Evolutionary conservation across 2,888 invertebrate genomes (phyloP).

Genomic region (Lottia scabra): DNA sequence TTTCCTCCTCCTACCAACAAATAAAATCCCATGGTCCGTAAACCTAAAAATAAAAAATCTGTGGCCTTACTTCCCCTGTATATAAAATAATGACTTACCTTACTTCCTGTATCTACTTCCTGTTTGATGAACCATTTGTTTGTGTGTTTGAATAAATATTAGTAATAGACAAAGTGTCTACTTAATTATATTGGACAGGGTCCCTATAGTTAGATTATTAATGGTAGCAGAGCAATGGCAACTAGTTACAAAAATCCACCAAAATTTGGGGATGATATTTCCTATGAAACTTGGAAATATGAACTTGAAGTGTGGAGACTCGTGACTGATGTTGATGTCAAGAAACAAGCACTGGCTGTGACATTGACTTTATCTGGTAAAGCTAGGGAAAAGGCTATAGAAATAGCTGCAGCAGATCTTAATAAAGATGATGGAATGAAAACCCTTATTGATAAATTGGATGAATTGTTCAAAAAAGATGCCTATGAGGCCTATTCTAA

Average conservation of each 20-base stretch:
- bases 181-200: no score
- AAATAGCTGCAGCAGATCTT: not conserved
- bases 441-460: not conserved
- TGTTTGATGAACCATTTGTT: no score
- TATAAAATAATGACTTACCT: no score
- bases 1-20: no score
- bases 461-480: not conserved
- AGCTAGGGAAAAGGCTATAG: not conserved
- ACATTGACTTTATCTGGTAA: not conserved
- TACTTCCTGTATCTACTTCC: no score
- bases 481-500: not conserved
- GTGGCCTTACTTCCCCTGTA: no score
- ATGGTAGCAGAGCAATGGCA: conserved; percentile 1
- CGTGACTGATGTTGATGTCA: not conserved
- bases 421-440: not conserved
- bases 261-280: not conserved
- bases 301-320: not conserved
- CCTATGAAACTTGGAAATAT: not conserved
- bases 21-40: no score
- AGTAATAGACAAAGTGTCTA: no score
- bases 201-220: not conserved
- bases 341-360: not conserved
- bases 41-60: no score
- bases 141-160: no score
- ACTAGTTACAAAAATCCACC: not conserved